Conservation (phyloP, 1,140 invertebrate genomes). For the Globodera rostochiensis region DNA sequence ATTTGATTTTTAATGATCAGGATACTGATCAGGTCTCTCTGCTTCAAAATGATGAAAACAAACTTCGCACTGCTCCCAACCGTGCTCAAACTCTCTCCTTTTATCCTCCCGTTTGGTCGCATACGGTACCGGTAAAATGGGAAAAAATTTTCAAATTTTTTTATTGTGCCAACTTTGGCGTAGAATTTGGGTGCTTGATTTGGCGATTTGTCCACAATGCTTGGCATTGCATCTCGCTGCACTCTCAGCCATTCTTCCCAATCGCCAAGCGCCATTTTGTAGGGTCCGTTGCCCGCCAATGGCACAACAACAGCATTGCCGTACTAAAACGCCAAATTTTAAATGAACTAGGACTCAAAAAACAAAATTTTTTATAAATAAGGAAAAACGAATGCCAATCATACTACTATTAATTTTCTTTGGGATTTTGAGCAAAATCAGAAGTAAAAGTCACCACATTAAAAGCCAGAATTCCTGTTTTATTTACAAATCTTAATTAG, state of each 20-base stretch:
- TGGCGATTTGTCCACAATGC: not conserved
- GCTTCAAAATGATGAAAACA: not conserved
- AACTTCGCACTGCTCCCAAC: constrained; percentile 30
- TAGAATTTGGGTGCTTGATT: not conserved
- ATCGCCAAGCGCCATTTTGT: not conserved
- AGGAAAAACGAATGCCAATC: too few relatives aligned
- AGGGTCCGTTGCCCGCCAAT: not conserved
- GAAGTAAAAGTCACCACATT: too few relatives aligned
- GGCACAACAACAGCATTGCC: constrained; percentile 3
- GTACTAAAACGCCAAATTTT: not conserved
- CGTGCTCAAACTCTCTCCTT: constrained; percentile 29
- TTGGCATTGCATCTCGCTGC: constrained; percentile 1
- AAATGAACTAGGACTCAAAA: too few relatives aligned
- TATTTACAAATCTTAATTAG: too few relatives aligned
- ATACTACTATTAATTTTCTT: too few relatives aligned
- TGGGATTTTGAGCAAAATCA: too few relatives aligned
- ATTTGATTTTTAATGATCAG: not conserved
- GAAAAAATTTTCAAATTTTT: not conserved
- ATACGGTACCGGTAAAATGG: not conserved
- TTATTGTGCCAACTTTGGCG: not conserved
- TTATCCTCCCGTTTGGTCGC: constrained; percentile 14
- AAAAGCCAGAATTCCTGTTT: too few relatives aligned
- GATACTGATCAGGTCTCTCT: too few relatives aligned
- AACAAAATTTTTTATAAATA: too few relatives aligned
- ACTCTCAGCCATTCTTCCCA: not conserved